Evolutionary conservation across 2,797 vertebrate genomes (phyloP).

Genomic region (Gallinago nigripennis): DNA sequence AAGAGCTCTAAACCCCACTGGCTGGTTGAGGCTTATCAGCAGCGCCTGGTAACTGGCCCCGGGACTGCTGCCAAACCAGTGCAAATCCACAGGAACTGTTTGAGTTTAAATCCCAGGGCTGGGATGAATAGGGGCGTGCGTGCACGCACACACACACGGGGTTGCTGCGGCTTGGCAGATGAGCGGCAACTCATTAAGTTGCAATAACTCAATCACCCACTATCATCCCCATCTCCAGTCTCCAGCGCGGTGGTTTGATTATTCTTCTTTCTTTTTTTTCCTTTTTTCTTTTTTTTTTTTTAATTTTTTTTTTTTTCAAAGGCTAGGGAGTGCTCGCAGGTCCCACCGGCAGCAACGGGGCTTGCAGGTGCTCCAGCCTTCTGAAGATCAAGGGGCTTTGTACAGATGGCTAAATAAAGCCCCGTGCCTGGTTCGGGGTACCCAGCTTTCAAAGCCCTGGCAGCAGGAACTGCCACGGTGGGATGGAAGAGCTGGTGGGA

Average conservation of each 20-base stretch:
- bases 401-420: not conserved
- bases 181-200: not conserved
- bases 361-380: not conserved
- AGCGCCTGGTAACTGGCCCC: not conserved
- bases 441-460: not conserved
- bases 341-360: not conserved
- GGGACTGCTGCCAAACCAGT: constrained; percentile 8
- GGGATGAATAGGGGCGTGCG: not conserved
- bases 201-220: constrained; percentile 21
- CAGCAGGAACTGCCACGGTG: not conserved
- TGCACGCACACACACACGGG: not conserved
- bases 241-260: not conserved
- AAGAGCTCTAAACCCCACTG: not conserved
- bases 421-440: not conserved
- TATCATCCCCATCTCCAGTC: constrained; percentile 24
- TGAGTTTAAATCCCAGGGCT: not conserved
- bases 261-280: not conserved
- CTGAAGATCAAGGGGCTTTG: not conserved
- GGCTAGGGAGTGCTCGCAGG: not conserved
- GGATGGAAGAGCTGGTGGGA: too few species aligned
- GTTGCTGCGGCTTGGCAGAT: constrained; percentile 49
- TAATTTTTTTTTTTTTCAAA: not conserved
- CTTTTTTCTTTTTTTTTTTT: not conserved
- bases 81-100: not conserved
- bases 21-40: not conserved